These are phyloP conservation scores for Eretmochelys imbricata DNA, from an alignment of 2,113 vertebrate species.

Conservation along the genomic window DNA sequence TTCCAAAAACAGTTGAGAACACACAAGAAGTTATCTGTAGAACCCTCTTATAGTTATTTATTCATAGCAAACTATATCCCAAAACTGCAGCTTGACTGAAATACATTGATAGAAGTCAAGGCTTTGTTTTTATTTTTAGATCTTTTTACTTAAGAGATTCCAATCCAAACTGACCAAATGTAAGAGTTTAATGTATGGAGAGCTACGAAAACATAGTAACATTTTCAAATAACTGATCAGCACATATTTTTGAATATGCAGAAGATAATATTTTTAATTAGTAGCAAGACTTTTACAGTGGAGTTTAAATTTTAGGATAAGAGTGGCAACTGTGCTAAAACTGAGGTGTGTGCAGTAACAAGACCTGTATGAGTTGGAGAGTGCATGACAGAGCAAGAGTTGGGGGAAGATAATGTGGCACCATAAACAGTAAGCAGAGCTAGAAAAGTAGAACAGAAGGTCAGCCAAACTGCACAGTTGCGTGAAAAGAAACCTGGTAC, in stretches of 20 bases:
- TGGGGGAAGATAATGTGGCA: not conserved
- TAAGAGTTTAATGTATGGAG: not conserved
- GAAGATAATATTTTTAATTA: not conserved
- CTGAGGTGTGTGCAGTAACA: not conserved
- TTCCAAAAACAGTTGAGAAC: not conserved
- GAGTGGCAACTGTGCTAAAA: not conserved
- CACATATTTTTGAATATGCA: not conserved
- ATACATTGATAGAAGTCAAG: not conserved
- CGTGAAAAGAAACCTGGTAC: not conserved
- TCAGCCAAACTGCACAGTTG: conserved; percentile 20
- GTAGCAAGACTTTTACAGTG: not conserved
- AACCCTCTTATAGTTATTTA: no score
- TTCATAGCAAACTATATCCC: not conserved
- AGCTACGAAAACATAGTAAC: not conserved
- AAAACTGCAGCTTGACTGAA: not conserved
- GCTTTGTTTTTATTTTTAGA: not conserved
- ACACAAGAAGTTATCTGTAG: not conserved
- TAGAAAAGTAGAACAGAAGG: conserved; percentile 21
- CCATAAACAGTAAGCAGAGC: not conserved
- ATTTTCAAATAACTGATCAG: not conserved
- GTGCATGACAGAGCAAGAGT: not conserved
- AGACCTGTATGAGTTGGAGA: not conserved
- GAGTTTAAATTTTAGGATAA: not conserved
- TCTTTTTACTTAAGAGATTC: not conserved
- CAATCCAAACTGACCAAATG: not conserved